phyloP scores from a whole-genome alignment of 2,888 invertebrate genomes.

The Euphydryas editha region DNA sequence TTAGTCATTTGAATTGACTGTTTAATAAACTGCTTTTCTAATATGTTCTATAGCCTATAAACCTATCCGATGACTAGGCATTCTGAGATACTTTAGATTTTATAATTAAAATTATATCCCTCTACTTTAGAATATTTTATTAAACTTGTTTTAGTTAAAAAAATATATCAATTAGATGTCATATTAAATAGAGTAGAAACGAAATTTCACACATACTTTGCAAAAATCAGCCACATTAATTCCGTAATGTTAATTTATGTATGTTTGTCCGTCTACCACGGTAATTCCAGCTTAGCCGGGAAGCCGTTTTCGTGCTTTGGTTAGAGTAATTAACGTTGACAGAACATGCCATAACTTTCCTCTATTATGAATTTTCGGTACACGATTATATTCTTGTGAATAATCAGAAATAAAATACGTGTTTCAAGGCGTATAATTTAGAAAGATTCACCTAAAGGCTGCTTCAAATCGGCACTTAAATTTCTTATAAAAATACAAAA shows the following conservation, averaged over 20 bases:
- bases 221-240: conserved; percentile 63
- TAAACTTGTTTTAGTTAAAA: too few species aligned
- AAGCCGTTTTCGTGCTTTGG: conserved; percentile 32
- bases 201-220: conserved; percentile 38
- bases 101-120: too few species aligned
- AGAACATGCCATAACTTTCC: conserved; percentile 40
- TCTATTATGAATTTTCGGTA: conserved; percentile 26
- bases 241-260: conserved; percentile 54
- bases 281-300: conserved; percentile 28
- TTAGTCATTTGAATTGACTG: too few species aligned
- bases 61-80: too few species aligned
- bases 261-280: conserved; percentile 39
- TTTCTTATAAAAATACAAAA: too few species aligned
- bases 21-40: too few species aligned
- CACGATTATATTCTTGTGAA: conserved; percentile 10
- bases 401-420: background rate
- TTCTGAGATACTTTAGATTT: too few species aligned
- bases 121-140: too few species aligned
- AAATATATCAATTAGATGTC: too few species aligned
- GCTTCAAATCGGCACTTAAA: too few species aligned
- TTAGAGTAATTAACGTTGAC: conserved; percentile 44
- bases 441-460: too few species aligned
- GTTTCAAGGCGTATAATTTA: background rate
- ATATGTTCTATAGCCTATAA: too few species aligned
- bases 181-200: background rate